phyloP scores from a whole-genome alignment of 2,113 vertebrate genomes.

The Dolichallabes microphthalmus region DNA sequence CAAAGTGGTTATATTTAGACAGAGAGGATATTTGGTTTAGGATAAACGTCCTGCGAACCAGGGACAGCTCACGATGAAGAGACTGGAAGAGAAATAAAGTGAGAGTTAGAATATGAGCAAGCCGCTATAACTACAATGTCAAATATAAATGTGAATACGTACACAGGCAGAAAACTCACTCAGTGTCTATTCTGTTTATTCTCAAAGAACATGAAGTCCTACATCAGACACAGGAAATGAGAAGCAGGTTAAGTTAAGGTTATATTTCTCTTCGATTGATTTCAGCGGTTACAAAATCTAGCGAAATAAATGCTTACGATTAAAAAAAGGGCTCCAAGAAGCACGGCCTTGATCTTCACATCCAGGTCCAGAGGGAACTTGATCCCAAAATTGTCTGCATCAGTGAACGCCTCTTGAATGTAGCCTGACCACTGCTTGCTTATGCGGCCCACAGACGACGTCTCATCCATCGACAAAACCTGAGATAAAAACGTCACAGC shows the following conservation, averaged over 20 bases:
- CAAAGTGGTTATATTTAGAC: background rate
- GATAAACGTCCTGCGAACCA: background rate
- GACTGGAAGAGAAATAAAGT: slow-evolving; percentile 9
- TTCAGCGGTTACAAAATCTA: background rate
- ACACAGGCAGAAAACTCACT: background rate
- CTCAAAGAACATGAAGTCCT: slow-evolving; percentile 55
- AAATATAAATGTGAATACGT: background rate
- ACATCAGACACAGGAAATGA: background rate
- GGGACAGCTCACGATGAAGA: background rate
- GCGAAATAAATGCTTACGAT: slow-evolving; percentile 62
- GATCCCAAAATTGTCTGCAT: slow-evolving; percentile 71
- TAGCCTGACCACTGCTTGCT: slow-evolving; percentile 65
- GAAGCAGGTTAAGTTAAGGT: background rate
- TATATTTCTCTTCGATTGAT: background rate
- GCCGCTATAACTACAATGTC: background rate
- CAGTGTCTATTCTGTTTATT: background rate
- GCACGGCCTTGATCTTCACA: slow-evolving; percentile 73
- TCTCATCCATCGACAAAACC: slow-evolving; percentile 48
- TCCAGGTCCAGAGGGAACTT: slow-evolving; percentile 69
- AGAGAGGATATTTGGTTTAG: background rate
- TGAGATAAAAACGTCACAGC: slow-evolving; percentile 13
- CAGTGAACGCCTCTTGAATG: slow-evolving; percentile 55
- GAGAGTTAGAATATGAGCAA: too few species aligned
- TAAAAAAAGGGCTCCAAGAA: slow-evolving; percentile 74
- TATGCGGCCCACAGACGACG: slow-evolving; percentile 60